Evolutionary conservation across 2,888 invertebrate genomes (phyloP).

Genomic region (Panzeria rudis): DNA sequence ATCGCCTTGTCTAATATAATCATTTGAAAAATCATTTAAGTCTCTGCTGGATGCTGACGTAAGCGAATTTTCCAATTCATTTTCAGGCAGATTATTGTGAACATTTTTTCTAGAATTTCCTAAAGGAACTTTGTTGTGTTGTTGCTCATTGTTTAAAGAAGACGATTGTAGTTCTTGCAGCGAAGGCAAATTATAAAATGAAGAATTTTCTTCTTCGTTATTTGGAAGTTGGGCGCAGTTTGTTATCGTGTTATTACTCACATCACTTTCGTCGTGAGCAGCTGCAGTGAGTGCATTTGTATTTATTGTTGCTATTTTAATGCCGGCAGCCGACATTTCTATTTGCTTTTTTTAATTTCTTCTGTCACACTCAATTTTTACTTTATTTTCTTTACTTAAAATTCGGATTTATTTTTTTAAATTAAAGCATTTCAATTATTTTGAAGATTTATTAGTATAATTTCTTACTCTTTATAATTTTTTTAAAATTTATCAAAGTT

Average conservation of each 20-base stretch:
- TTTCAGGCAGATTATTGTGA: background rate
- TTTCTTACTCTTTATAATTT: too few species aligned
- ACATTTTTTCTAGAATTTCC: slow-evolving; percentile 4
- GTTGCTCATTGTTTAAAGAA: background rate
- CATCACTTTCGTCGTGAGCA: slow-evolving; percentile 15
- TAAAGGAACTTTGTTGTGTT: slow-evolving; percentile 50
- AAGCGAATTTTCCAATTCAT: background rate
- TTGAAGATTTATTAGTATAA: too few species aligned
- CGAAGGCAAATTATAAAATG: slow-evolving; percentile 46
- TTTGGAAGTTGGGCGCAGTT: background rate
- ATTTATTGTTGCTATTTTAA: slow-evolving; percentile 40
- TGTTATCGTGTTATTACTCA: slow-evolving; percentile 8
- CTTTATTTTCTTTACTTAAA: background rate
- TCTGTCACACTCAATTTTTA: background rate
- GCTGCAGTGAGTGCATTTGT: slow-evolving; percentile 1
- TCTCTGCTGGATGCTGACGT: background rate
- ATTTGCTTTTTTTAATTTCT: background rate
- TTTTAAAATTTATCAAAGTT: too few species aligned
- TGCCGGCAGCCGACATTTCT: slow-evolving; percentile 54
- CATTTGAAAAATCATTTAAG: background rate
- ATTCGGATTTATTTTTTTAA: too few species aligned
- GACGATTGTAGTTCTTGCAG: slow-evolving; percentile 16
- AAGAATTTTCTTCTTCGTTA: slow-evolving; percentile 23
- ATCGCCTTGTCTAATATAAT: background rate
- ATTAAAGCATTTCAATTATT: too few species aligned